These are phyloP conservation scores for Sceliomorpha sp. DNA, from an alignment of 2,888 invertebrate genomes.

Conservation along the genomic window DNA sequence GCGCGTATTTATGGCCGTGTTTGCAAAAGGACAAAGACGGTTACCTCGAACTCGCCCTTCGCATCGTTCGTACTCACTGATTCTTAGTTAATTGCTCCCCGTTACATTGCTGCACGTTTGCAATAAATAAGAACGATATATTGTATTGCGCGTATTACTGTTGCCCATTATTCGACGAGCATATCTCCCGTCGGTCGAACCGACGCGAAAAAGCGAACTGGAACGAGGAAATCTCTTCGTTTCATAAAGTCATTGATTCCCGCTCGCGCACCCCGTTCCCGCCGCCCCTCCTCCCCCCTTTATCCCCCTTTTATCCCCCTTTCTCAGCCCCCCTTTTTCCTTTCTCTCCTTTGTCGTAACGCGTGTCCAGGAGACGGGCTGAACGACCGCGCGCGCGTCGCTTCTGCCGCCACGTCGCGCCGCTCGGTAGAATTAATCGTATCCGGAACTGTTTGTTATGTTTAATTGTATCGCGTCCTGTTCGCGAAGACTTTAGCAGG, in stretches of 20 bases:
- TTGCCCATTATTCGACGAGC: constrained; percentile 48
- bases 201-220: constrained; percentile 54
- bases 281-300: no score
- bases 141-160: constrained; percentile 56
- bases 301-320: no score
- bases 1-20: constrained; percentile 49
- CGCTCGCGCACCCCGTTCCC: constrained; percentile 36
- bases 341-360: constrained; percentile 43
- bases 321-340: constrained; percentile 27
- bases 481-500: constrained; percentile 46
- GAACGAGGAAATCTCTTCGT: constrained; percentile 62
- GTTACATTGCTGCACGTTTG: constrained; percentile 54
- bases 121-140: constrained; percentile 61
- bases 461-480: constrained; percentile 58
- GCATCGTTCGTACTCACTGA: constrained; percentile 38
- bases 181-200: constrained; percentile 34
- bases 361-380: constrained; percentile 42
- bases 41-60: constrained; percentile 45
- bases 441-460: constrained; percentile 59
- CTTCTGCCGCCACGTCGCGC: no score
- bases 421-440: constrained; percentile 50
- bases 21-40: constrained; percentile 44
- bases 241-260: constrained; percentile 59
- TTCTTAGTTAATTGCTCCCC: constrained; percentile 57
- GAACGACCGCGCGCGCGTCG: constrained; percentile 37